phyloP scores from a whole-genome alignment of 2,888 invertebrate genomes.

The Agrotis exclamationis region DNA sequence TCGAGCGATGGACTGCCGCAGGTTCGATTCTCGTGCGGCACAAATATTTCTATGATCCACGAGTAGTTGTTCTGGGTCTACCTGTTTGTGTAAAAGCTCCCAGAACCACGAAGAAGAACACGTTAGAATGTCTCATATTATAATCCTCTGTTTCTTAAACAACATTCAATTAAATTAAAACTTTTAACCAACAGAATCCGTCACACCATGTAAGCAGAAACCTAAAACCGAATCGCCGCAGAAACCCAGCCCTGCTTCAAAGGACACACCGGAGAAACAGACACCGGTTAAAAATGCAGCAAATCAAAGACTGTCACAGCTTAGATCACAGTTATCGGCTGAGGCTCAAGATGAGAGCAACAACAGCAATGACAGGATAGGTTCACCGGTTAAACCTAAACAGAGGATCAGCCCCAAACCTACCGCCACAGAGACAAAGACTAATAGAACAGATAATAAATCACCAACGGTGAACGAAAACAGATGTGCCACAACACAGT shows the following conservation, averaged over 20 bases:
- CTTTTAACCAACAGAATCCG: slow-evolving; percentile 50
- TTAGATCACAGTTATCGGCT: slow-evolving; percentile 74
- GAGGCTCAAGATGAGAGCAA: slow-evolving; percentile 72
- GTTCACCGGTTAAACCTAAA: slow-evolving; percentile 65
- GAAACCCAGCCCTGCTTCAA: slow-evolving; percentile 35
- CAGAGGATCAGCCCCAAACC: slow-evolving; percentile 70
- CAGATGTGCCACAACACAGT: slow-evolving; percentile 74
- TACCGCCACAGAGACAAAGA: slow-evolving; percentile 71
- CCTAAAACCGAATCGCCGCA: slow-evolving; percentile 60
- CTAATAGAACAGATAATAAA: slow-evolving; percentile 64
- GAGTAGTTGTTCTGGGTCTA: too few relatives aligned
- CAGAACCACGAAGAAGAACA: too few relatives aligned
- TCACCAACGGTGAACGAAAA: slow-evolving; percentile 77
- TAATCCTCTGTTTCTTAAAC: neutral
- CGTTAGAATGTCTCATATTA: too few relatives aligned
- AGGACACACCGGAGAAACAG: slow-evolving; percentile 55
- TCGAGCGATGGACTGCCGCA: too few relatives aligned
- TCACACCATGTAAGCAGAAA: slow-evolving; percentile 66
- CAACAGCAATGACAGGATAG: slow-evolving; percentile 64
- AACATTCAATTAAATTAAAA: slow-evolving; percentile 2
- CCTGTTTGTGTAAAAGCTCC: too few relatives aligned
- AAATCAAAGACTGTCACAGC: slow-evolving; percentile 76
- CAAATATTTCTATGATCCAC: too few relatives aligned
- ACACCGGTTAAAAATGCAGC: slow-evolving; percentile 78
- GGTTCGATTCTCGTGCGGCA: too few relatives aligned